A percentile compares a stretch with the other conserved stretches of the same genome.
Conservation (phyloP, 2,888 invertebrate species). For the Catocala sponsa region DNA sequence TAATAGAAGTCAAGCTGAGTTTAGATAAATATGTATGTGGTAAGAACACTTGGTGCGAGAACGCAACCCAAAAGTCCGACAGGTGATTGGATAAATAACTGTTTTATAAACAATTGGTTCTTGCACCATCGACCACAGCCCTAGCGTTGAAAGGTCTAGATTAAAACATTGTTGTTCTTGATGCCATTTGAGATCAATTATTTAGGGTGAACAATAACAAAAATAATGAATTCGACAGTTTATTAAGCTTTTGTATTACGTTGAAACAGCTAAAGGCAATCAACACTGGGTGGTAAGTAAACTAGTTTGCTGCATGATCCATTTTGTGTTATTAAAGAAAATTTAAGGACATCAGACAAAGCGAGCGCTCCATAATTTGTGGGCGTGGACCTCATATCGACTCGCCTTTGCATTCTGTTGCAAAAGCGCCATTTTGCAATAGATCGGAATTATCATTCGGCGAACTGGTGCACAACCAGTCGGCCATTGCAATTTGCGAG, state of each 20-base stretch:
- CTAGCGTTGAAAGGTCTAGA: constrained; percentile 57
- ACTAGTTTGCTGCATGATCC: constrained; percentile 30
- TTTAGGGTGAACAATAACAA: constrained; percentile 8
- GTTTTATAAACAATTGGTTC: constrained; percentile 67
- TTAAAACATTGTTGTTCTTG: constrained; percentile 48
- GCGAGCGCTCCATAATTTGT: constrained; percentile 74
- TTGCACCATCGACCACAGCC: constrained; percentile 65
- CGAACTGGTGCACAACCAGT: constrained; percentile 84
- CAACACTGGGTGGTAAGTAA: constrained; percentile 11
- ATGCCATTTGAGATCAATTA: constrained; percentile 1
- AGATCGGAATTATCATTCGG: constrained; percentile 85
- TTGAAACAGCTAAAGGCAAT: constrained; percentile 24
- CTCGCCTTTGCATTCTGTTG: constrained; percentile 79
- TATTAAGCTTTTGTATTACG: background rate
- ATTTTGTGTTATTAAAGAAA: constrained; percentile 52
- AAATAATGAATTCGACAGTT: background rate
- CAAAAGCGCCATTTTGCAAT: constrained; percentile 79
- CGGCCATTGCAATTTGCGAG: constrained; percentile 65
- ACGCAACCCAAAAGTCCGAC: constrained; percentile 50
- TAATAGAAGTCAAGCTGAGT: constrained; percentile 10
- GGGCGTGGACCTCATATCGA: constrained; percentile 82
- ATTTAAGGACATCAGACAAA: constrained; percentile 73
- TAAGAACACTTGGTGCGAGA: constrained; percentile 50
- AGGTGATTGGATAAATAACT: constrained; percentile 61
- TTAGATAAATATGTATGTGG: constrained; percentile 26